Percentiles rank a stretch among this genome's conserved stretches.
Evolutionary conservation across 2,113 vertebrate genomes (phyloP).

Genomic region (Atrichornis clamosus): DNA sequence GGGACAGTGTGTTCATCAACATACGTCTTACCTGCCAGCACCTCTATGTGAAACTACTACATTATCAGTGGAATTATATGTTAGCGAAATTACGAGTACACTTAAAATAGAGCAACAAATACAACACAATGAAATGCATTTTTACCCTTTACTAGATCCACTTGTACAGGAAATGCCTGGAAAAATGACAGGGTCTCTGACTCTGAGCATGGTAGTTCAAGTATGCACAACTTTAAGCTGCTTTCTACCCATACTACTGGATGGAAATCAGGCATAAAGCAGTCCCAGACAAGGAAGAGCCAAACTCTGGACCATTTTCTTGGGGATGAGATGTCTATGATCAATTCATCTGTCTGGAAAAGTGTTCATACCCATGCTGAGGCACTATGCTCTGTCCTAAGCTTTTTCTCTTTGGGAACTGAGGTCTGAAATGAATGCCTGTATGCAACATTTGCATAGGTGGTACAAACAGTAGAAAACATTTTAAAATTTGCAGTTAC

Average conservation of each 20-base stretch:
- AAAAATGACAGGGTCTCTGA: not conserved
- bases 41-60: not conserved
- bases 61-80: not conserved
- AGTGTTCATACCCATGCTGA: not conserved
- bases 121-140: not conserved
- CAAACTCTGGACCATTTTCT: not conserved
- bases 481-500: not conserved
- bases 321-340: not conserved
- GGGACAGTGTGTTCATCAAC: not conserved
- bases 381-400: rapidly evolving
- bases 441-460: not conserved
- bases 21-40: not conserved
- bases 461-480: not conserved
- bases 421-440: not conserved
- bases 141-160: not conserved
- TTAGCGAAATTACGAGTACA: not conserved
- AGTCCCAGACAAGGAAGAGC: not conserved
- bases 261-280: not conserved
- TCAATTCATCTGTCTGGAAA: not conserved
- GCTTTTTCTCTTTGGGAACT: not conserved
- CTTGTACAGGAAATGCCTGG: not conserved
- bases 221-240: not conserved
- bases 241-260: not conserved
- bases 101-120: not conserved
- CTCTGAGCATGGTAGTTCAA: not conserved